These are phyloP conservation scores for Philaethria dido DNA, from an alignment of 2,888 invertebrate genomes.

Conservation along the genomic window DNA sequence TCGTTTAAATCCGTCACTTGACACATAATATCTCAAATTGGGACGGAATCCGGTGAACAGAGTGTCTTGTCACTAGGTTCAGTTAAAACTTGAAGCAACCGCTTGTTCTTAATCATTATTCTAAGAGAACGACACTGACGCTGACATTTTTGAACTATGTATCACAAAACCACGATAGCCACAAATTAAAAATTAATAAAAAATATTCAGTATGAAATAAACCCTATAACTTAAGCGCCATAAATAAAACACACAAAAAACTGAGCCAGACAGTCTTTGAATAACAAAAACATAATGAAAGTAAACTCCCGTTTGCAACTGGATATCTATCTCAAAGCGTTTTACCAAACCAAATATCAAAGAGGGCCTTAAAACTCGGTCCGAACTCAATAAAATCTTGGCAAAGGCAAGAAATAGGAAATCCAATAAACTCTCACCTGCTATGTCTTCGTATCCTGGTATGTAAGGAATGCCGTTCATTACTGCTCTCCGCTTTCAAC, in stretches of 20 bases:
- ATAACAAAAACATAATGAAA: conserved; percentile 18
- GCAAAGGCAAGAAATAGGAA: conserved; percentile 50
- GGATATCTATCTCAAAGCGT: conserved; percentile 24
- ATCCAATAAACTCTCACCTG: conserved; percentile 75
- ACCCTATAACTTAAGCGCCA: background rate
- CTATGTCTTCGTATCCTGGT: conserved; percentile 67
- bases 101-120: no score
- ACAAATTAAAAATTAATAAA: no score
- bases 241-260: background rate
- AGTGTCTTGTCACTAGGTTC: no score
- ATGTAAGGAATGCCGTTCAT: conserved; percentile 73
- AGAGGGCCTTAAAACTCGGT: conserved; percentile 31
- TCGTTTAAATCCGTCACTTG: no score
- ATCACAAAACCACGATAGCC: no score
- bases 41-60: no score
- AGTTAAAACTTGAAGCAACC: no score
- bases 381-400: conserved; percentile 58
- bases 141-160: no score
- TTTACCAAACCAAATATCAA: conserved; percentile 35
- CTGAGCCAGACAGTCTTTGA: background rate
- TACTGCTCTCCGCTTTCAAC: conserved; percentile 68
- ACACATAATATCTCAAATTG: no score
- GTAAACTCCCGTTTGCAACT: conserved; percentile 3
- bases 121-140: no score
- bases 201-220: no score